Evolutionary conservation across 1,140 invertebrate genomes (phyloP).

Genomic region (Panulirus ornatus): DNA sequence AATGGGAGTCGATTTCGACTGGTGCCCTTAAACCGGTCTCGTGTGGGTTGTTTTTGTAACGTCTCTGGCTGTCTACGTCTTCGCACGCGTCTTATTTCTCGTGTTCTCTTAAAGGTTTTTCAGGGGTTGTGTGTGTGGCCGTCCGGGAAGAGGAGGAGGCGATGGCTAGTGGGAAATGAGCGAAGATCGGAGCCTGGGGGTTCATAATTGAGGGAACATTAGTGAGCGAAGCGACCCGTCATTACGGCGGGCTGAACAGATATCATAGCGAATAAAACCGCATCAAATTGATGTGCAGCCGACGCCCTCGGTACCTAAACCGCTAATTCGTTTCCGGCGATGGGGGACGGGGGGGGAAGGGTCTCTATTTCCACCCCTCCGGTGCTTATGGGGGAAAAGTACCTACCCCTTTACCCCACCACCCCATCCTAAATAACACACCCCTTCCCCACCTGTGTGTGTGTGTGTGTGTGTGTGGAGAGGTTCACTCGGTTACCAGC

Average conservation of each 20-base stretch:
- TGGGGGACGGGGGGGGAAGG: not conserved
- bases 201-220: conserved; percentile 27
- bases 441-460: not conserved
- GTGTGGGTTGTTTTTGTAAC: too few species aligned
- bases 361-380: not conserved
- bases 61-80: too few species aligned
- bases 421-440: too few species aligned
- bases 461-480: too few species aligned
- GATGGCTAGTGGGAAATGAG: not conserved
- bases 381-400: not conserved
- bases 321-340: not conserved
- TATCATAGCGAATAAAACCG: conserved; percentile 32
- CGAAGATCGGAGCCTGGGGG: conserved; percentile 5
- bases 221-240: conserved; percentile 15
- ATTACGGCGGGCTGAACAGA: conserved; percentile 21
- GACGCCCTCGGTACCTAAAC: not conserved
- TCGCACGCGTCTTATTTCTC: too few species aligned
- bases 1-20: too few species aligned
- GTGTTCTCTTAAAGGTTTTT: too few species aligned
- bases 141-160: not conserved
- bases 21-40: too few species aligned
- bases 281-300: too few species aligned
- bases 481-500: too few species aligned
- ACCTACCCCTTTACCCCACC: not conserved
- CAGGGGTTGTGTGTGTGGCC: too few species aligned